Percentiles rank a stretch among this genome's conserved stretches.
phyloP scores from a whole-genome alignment of 1,140 invertebrate genomes.

The Pogonomyrmex barbatus region DNA sequence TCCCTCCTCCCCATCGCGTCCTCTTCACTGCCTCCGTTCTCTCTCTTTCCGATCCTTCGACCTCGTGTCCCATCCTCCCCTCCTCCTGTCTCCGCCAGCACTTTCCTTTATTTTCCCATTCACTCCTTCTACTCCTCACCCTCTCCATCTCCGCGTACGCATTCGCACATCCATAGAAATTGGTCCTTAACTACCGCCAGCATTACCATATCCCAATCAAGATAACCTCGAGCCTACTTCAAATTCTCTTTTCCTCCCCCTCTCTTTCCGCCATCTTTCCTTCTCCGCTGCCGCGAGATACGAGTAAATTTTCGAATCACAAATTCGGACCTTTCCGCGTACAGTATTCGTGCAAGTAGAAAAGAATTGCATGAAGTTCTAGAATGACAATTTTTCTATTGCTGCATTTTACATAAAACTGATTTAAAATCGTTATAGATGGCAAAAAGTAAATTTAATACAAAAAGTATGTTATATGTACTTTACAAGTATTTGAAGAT shows the following conservation, averaged over 20 bases:
- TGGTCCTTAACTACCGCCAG: conserved; percentile 67
- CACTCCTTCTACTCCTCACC: conserved; percentile 28
- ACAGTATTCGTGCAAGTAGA: not conserved
- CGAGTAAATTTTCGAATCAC: conserved; percentile 58
- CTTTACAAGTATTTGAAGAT: not conserved
- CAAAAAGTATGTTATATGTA: not conserved
- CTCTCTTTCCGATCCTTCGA: conserved; percentile 55
- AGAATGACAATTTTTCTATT: not conserved
- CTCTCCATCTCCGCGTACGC: conserved; percentile 46
- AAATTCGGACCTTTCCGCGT: conserved; percentile 38
- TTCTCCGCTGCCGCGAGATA: not conserved
- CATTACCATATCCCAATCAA: conserved; percentile 77
- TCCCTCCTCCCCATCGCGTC: conserved; percentile 59
- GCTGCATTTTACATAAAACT: not conserved
- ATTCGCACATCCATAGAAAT: conserved; percentile 76
- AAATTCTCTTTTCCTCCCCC: conserved; percentile 14
- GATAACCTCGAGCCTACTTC: conserved; percentile 68
- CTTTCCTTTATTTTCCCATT: conserved; percentile 45
- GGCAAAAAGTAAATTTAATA: conserved; percentile 13
- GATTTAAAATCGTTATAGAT: not conserved
- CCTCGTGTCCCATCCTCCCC: not conserved
- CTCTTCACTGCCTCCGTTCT: conserved; percentile 22
- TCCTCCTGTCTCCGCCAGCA: not conserved
- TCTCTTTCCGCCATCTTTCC: conserved; percentile 27
- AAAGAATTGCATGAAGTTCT: conserved; percentile 24